Conservation (phyloP, 2,888 invertebrate species). For the Pelosia muscerda region DNA sequence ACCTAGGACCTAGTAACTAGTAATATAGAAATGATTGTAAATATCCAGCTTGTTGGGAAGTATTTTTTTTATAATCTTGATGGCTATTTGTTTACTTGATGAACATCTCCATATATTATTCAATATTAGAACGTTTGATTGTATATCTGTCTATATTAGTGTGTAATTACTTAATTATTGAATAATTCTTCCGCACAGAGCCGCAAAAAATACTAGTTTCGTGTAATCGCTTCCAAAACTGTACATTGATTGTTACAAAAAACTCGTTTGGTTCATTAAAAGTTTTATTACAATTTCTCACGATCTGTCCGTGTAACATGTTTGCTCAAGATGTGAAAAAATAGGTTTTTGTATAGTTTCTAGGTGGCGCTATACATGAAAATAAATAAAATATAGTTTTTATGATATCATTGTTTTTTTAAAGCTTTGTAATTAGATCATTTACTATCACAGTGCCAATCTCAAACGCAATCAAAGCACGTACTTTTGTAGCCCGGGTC, state of each 20-base stretch:
- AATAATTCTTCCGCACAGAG: neutral
- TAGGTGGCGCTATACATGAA: neutral
- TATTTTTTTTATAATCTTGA: no score
- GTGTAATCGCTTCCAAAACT: conserved; percentile 21
- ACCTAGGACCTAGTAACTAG: no score
- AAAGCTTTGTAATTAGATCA: no score
- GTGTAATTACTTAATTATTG: conserved; percentile 7
- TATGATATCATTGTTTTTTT: no score
- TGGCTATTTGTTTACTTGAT: neutral
- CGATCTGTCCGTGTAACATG: conserved; percentile 1
- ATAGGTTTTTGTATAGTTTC: neutral
- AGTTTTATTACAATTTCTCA: conserved; percentile 15
- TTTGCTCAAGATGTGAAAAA: neutral
- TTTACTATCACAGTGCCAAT: no score
- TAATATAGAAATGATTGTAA: no score
- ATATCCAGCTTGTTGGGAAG: no score
- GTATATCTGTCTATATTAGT: neutral
- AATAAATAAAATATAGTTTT: no score
- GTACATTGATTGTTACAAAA: conserved; percentile 19
- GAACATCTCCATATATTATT: neutral
- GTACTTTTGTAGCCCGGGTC: no score
- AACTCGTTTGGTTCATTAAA: conserved; percentile 11
- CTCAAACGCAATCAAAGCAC: no score
- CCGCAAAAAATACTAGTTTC: conserved; percentile 14
- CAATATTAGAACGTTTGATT: neutral